Evolutionary conservation across 64 coral and sea anemone species (phyloP).

Genomic region (Montipora capricornis): DNA sequence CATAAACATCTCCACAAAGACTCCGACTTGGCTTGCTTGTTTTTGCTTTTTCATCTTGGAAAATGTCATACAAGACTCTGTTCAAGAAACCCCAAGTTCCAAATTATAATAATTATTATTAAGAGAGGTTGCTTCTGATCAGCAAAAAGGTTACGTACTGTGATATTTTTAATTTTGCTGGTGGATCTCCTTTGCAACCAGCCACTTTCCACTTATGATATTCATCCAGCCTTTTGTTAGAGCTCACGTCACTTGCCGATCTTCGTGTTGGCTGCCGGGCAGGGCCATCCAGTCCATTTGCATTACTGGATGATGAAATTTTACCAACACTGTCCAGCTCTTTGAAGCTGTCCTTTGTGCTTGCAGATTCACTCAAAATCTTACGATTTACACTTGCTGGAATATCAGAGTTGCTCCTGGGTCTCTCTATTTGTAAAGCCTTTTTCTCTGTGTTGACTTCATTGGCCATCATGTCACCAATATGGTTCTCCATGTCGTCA

Average conservation of each 20-base stretch:
- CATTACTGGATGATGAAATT: slow-evolving; percentile 38
- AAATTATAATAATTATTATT: no score
- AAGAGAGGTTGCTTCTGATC: not conserved
- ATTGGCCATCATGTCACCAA: not conserved
- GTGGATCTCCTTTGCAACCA: slow-evolving; percentile 83
- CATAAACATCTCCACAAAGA: no score
- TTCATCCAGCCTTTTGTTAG: slow-evolving; percentile 66
- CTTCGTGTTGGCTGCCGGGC: not conserved
- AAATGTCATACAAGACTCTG: no score
- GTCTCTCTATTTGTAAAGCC: slow-evolving; percentile 21
- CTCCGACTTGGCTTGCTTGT: no score
- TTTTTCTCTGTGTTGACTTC: not conserved
- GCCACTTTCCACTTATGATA: slow-evolving; percentile 91
- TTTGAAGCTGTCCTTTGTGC: not conserved
- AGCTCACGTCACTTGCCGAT: not conserved
- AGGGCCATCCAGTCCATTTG: not conserved
- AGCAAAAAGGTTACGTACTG: slow-evolving; percentile 72
- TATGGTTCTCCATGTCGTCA: not conserved
- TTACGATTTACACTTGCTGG: not conserved
- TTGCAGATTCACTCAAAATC: not conserved
- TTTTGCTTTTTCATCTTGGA: no score
- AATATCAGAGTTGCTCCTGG: slow-evolving; percentile 34
- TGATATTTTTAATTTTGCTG: slow-evolving; percentile 91
- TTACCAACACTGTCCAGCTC: not conserved
- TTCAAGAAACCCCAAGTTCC: no score